Evolutionary conservation across 1,140 invertebrate species (phyloP).

Genomic region (Temnothorax longispinosus): DNA sequence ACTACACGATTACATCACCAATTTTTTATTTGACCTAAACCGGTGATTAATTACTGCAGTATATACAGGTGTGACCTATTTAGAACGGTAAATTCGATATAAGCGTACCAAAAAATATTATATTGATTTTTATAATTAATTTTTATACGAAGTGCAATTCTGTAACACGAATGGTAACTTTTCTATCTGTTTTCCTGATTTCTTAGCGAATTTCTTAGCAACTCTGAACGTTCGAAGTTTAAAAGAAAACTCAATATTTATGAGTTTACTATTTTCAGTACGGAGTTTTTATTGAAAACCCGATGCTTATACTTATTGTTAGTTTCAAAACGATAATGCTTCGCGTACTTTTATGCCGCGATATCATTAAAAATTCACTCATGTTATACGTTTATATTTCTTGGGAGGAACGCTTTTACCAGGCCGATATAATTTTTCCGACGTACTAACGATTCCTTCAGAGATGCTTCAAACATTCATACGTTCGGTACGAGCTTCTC

Average conservation of each 20-base stretch:
- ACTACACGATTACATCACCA: background rate
- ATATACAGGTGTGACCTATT: background rate
- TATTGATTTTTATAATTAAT: background rate
- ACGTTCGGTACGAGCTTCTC: background rate
- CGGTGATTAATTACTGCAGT: constrained; percentile 15
- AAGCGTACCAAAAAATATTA: background rate
- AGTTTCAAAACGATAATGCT: background rate
- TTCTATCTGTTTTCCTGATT: background rate
- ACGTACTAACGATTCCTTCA: constrained; percentile 3
- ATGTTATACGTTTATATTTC: background rate
- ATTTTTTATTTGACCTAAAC: constrained; percentile 39
- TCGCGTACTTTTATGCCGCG: background rate
- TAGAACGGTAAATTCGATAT: background rate
- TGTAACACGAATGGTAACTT: background rate
- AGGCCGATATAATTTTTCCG: constrained; percentile 1
- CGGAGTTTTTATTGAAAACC: background rate
- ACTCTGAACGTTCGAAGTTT: background rate
- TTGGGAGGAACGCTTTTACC: background rate
- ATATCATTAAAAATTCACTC: constrained; percentile 10
- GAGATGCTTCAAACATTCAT: constrained; percentile 6
- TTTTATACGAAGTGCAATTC: background rate
- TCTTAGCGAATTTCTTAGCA: background rate
- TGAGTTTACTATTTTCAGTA: background rate
- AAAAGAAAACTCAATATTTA: background rate
- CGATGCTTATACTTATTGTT: background rate